Evolutionary conservation across 2,113 vertebrate genomes (phyloP).

Genomic region (Oophaga pumilio): DNA sequence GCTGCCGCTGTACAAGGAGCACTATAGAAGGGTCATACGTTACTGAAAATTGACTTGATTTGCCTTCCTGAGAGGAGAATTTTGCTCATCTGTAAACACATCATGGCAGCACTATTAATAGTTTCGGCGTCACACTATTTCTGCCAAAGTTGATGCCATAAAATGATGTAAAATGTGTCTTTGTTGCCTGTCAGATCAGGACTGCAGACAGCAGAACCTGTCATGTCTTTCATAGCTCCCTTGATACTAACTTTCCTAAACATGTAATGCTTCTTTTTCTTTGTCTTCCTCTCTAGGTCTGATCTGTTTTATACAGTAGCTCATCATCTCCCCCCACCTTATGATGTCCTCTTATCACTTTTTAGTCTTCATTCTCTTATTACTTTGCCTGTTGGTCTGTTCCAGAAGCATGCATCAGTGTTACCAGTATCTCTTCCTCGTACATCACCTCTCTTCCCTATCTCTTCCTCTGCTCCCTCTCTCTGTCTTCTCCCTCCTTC

Average conservation of each 20-base stretch:
- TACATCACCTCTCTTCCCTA: background rate
- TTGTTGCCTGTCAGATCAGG: slow-evolving; percentile 24
- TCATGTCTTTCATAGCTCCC: slow-evolving; percentile 10
- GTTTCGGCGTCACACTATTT: background rate
- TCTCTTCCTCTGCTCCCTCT: background rate
- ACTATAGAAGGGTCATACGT: background rate
- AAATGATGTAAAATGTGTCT: background rate
- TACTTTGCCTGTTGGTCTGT: background rate
- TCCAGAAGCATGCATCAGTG: background rate
- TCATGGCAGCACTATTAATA: slow-evolving; percentile 8
- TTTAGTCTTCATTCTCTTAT: background rate
- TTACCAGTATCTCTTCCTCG: background rate
- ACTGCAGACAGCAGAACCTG: slow-evolving; percentile 28
- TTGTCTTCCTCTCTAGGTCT: slow-evolving; percentile 5
- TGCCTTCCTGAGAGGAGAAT: background rate
- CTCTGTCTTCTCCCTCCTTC: background rate
- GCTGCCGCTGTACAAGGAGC: background rate
- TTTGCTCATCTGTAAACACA: background rate
- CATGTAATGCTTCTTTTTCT: background rate
- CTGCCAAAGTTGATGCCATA: background rate
- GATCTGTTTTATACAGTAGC: background rate
- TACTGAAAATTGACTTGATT: background rate
- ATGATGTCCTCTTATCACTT: background rate
- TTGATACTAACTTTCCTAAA: background rate
- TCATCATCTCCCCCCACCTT: background rate